Evolutionary conservation across 1,140 invertebrate genomes (phyloP).

Genomic region (Radopholus similis): DNA sequence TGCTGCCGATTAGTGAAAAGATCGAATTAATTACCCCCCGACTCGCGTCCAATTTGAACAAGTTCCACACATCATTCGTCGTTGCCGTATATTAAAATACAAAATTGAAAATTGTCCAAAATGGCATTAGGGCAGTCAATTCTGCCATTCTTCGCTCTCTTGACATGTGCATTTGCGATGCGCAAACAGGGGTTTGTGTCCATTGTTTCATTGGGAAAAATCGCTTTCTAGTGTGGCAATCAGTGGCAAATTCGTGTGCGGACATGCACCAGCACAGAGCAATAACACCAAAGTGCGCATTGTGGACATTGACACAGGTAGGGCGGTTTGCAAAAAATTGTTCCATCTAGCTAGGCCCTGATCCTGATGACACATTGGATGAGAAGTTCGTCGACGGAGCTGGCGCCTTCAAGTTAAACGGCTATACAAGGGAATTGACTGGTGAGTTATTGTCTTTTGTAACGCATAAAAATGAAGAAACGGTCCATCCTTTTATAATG

Average conservation of each 20-base stretch:
- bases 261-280: slow-evolving; percentile 19
- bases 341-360: slow-evolving; percentile 16
- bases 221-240: slow-evolving; percentile 18
- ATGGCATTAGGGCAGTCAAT: too few relatives aligned
- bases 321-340: slow-evolving; percentile 7
- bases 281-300: slow-evolving; percentile 31
- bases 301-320: slow-evolving; percentile 33
- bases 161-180: slow-evolving; percentile 20
- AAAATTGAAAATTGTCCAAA: too few relatives aligned
- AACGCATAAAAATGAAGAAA: too few relatives aligned
- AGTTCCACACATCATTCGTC: too few relatives aligned
- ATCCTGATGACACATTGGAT: slow-evolving; percentile 32
- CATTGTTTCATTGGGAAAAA: not conserved
- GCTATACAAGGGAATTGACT: slow-evolving; percentile 30
- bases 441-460: too few relatives aligned
- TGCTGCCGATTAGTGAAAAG: too few relatives aligned
- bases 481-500: not conserved
- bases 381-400: slow-evolving; percentile 27
- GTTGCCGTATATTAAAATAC: too few relatives aligned
- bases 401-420: slow-evolving; percentile 27
- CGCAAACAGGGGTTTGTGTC: slow-evolving; percentile 18
- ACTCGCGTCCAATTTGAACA: not conserved
- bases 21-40: not conserved
- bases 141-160: slow-evolving; percentile 17
- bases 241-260: slow-evolving; percentile 25